Evolutionary conservation across 2,113 vertebrate genomes (phyloP).

Genomic region (Stigmatopora nigra): DNA sequence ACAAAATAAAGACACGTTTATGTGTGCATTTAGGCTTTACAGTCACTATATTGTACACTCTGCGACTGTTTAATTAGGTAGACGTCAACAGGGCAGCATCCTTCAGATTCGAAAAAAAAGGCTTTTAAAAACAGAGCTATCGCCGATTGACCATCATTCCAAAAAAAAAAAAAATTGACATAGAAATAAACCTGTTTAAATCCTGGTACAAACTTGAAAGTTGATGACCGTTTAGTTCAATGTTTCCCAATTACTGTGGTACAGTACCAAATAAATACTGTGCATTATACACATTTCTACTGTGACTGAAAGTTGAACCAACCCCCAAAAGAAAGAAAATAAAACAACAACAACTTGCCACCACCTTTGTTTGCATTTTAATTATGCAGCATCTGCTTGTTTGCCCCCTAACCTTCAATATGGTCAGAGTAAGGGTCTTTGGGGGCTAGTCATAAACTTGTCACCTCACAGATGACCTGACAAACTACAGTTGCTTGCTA

Average conservation of each 20-base stretch:
- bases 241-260: no score
- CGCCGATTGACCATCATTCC: no score
- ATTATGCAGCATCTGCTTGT: constrained; percentile 57
- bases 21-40: not conserved
- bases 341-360: constrained; percentile 38
- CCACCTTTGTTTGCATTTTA: constrained; percentile 66
- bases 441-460: constrained; percentile 41
- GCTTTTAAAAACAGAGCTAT: no score
- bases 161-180: no score
- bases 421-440: constrained; percentile 33
- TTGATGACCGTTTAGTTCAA: no score
- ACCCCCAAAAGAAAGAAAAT: constrained; percentile 15
- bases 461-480: constrained; percentile 35
- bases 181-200: no score
- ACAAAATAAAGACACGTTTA: not conserved
- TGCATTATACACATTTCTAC: not conserved
- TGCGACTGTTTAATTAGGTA: not conserved
- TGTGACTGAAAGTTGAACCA: constrained; percentile 2
- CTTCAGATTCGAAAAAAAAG: not conserved
- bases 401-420: constrained; percentile 24
- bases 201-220: no score
- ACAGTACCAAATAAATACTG: constrained; percentile 23
- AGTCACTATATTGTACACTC: not conserved
- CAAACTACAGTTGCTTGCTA: constrained; percentile 28
- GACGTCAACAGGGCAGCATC: not conserved